Conservation (phyloP, 2,888 invertebrate genomes). For the Cosmia trapezina region DNA sequence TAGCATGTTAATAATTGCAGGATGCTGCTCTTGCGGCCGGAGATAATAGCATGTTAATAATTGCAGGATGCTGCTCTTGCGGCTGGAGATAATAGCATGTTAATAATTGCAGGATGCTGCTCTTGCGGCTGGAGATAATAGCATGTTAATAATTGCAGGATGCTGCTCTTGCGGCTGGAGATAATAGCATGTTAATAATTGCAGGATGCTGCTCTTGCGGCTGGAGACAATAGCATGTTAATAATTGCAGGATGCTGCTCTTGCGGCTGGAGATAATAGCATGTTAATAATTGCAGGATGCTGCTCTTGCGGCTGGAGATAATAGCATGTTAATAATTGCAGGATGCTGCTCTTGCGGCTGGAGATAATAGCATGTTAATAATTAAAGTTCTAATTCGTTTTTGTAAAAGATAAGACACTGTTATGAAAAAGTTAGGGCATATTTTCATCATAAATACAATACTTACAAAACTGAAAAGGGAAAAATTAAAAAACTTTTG, state of each 20-base stretch:
- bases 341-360: constrained; percentile 83
- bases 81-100: constrained; percentile 50
- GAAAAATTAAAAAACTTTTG: neutral
- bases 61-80: too few species aligned
- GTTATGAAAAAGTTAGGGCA: neutral
- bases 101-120: too few species aligned
- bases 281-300: constrained; percentile 80
- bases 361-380: neutral
- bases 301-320: constrained; percentile 84
- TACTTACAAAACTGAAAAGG: too few species aligned
- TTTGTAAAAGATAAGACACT: neutral
- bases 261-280: too few species aligned
- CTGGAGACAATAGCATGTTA: too few species aligned
- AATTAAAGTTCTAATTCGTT: neutral
- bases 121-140: constrained; percentile 59
- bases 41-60: neutral
- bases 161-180: constrained; percentile 83
- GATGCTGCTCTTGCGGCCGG: too few species aligned
- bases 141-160: constrained; percentile 61
- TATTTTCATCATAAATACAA: neutral
- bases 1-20: neutral
- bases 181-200: too few species aligned
- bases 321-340: too few species aligned
- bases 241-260: constrained; percentile 83
- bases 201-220: constrained; percentile 81